Conservation (phyloP, 2,888 invertebrate genomes). For the Parochlus steinenii region DNA sequence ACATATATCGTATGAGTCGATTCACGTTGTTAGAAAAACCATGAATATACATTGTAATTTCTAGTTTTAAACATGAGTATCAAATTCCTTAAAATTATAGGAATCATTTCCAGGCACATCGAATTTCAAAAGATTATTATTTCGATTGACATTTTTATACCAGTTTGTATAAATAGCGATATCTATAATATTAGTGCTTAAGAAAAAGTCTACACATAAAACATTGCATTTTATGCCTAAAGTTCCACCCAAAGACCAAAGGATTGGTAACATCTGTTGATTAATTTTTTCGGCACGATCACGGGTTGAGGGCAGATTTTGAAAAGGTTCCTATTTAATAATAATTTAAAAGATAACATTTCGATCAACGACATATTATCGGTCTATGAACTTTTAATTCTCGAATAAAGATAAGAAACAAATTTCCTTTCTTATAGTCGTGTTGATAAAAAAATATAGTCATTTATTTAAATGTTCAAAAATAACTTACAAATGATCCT, state of each 20-base stretch:
- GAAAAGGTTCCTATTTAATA: constrained; percentile 18
- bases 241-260: constrained; percentile 45
- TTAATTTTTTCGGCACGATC: constrained; percentile 33
- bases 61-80: too few relatives aligned
- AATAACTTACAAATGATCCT: constrained; percentile 19
- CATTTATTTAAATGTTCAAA: background rate
- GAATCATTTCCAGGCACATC: too few relatives aligned
- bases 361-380: background rate
- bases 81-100: too few relatives aligned
- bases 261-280: constrained; percentile 47
- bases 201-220: constrained; percentile 55
- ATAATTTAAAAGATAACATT: background rate
- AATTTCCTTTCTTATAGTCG: background rate
- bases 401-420: background rate
- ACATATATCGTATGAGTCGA: too few relatives aligned
- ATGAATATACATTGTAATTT: too few relatives aligned
- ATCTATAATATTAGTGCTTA: constrained; percentile 53
- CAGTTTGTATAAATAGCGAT: constrained; percentile 38
- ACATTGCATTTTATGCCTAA: constrained; percentile 54
- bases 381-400: background rate
- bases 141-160: too few relatives aligned
- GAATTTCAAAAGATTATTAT: too few relatives aligned
- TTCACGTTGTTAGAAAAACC: too few relatives aligned
- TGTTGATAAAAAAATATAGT: too few relatives aligned
- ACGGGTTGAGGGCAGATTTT: constrained; percentile 21